phyloP scores from a whole-genome alignment of 2,888 invertebrate genomes.

The Microctonus brassicae region DNA sequence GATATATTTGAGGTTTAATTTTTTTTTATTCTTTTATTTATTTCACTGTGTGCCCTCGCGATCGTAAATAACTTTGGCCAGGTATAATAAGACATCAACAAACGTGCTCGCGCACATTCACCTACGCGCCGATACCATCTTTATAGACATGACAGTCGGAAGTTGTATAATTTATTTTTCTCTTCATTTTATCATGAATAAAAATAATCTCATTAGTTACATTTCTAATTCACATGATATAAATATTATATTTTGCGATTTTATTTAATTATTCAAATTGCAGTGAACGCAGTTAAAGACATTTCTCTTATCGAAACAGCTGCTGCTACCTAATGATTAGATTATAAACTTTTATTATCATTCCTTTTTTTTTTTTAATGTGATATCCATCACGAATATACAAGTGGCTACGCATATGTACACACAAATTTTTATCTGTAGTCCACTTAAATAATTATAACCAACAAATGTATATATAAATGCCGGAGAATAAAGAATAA shows the following conservation, averaged over 20 bases:
- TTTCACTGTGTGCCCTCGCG: slow-evolving; percentile 42
- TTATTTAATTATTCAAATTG: not conserved
- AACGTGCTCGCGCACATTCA: slow-evolving; percentile 45
- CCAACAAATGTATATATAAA: not conserved
- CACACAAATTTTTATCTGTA: not conserved
- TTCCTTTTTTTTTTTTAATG: not conserved
- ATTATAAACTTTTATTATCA: not conserved
- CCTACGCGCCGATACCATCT: slow-evolving; percentile 63
- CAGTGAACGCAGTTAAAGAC: not conserved
- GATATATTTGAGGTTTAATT: slow-evolving; percentile 2
- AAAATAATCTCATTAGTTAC: slow-evolving; percentile 29
- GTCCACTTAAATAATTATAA: no score
- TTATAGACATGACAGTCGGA: slow-evolving; percentile 60
- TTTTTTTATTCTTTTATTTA: slow-evolving; percentile 28
- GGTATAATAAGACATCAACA: slow-evolving; percentile 64
- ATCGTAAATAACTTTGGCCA: slow-evolving; percentile 60
- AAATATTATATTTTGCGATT: no score
- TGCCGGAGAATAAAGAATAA: not conserved
- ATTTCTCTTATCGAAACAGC: not conserved
- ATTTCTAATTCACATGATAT: not conserved
- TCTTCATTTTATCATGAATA: not conserved
- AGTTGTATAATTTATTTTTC: slow-evolving; percentile 53
- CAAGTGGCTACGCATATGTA: not conserved
- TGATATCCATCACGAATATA: not conserved
- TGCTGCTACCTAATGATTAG: not conserved